A percentile compares a stretch with the other conserved stretches of the same genome.
phyloP scores from a whole-genome alignment of 1,140 invertebrate species.

The Caenorhabditis latens region DNA sequence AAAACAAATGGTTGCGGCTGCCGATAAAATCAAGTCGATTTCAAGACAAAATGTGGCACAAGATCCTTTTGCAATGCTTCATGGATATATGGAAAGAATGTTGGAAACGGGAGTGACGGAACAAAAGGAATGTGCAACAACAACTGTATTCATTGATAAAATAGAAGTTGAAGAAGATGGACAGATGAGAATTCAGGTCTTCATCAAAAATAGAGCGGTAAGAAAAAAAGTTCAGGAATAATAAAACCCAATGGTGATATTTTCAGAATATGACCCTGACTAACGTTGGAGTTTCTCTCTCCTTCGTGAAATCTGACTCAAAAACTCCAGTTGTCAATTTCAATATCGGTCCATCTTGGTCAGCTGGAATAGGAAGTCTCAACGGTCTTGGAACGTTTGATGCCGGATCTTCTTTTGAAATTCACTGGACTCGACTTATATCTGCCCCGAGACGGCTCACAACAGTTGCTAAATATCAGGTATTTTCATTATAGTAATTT shows the following conservation, averaged over 20 bases:
- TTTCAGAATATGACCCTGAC: conserved; percentile 33
- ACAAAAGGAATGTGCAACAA: conserved; percentile 11
- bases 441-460: conserved; percentile 7
- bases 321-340: conserved; percentile 40
- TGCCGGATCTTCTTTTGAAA: conserved; percentile 32
- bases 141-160: conserved; percentile 43
- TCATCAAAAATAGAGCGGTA: conserved; percentile 13
- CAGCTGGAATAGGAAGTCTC: neutral
- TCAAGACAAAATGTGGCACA: conserved; percentile 51
- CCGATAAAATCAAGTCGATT: conserved; percentile 56
- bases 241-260: neutral
- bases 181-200: conserved; percentile 28
- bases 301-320: conserved; percentile 18
- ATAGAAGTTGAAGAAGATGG: conserved; percentile 25
- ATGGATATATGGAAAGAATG: conserved; percentile 41
- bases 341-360: conserved; percentile 26
- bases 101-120: conserved; percentile 21
- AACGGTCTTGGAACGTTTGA: conserved; percentile 26
- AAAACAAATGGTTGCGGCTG: conserved; percentile 33
- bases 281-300: neutral
- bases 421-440: conserved; percentile 13
- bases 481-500: neutral
- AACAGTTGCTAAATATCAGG: conserved; percentile 50
- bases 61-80: conserved; percentile 31
- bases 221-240: neutral